Evolutionary conservation across 2,113 vertebrate genomes (phyloP).

Genomic region (Anguilla rostrata): DNA sequence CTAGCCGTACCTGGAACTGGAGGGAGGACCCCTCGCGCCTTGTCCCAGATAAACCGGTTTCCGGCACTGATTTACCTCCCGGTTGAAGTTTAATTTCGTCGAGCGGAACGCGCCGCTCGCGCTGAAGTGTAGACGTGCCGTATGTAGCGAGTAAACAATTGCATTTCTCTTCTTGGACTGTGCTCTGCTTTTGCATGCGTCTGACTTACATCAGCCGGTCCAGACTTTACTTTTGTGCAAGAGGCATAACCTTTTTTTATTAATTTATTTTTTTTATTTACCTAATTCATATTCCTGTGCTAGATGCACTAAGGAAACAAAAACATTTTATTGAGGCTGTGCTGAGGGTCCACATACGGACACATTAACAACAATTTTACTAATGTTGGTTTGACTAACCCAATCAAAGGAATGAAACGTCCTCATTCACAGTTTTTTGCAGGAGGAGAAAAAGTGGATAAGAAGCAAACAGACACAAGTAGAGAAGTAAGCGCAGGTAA

Average conservation of each 20-base stretch:
- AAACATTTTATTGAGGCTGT: no score
- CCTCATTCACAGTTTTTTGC: no score
- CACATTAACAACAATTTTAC: no score
- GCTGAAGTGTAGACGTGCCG: background rate
- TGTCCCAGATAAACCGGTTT: background rate
- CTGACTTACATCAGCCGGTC: conserved; percentile 3
- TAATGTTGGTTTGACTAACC: no score
- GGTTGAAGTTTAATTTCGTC: background rate
- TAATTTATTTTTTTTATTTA: no score
- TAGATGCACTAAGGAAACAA: no score
- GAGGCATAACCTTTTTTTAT: background rate
- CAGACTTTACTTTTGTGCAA: conserved; percentile 18
- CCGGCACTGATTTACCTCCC: background rate
- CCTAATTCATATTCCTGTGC: background rate
- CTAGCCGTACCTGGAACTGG: background rate
- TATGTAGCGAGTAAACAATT: background rate
- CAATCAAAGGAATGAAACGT: no score
- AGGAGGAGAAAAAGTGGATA: no score
- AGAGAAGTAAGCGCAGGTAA: no score
- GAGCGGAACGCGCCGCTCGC: background rate
- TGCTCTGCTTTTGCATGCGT: background rate
- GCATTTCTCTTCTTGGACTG: conserved; percentile 4
- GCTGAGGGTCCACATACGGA: no score
- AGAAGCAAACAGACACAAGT: no score
- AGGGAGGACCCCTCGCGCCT: background rate